Percentiles rank a stretch among this genome's conserved stretches.
Evolutionary conservation across 1,140 invertebrate genomes (phyloP).

Genomic region (Diprion similis): DNA sequence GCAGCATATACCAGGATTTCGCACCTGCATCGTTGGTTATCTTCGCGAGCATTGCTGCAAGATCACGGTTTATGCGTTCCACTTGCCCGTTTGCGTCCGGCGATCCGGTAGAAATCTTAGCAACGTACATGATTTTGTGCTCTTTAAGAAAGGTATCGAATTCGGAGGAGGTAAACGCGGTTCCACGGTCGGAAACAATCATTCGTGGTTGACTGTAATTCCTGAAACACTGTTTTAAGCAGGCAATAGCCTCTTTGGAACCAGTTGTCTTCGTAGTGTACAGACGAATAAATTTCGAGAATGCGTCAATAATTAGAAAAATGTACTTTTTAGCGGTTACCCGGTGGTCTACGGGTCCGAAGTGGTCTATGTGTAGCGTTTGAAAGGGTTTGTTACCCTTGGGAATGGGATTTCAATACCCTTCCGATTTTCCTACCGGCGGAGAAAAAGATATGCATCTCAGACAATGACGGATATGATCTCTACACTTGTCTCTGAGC

Average conservation of each 20-base stretch:
- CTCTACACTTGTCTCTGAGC: constrained; percentile 26
- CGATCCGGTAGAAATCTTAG: constrained; percentile 21
- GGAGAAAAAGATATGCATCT: constrained; percentile 31
- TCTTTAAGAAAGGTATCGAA: constrained; percentile 28
- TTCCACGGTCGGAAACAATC: constrained; percentile 30
- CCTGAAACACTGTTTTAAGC: constrained; percentile 19
- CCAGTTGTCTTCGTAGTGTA: constrained; percentile 25
- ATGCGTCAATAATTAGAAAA: constrained; percentile 38
- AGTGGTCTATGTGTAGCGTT: constrained; percentile 31
- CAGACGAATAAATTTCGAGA: constrained; percentile 35
- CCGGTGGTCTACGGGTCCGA: constrained; percentile 25
- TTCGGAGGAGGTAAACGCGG: constrained; percentile 27
- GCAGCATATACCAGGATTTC: constrained; percentile 29
- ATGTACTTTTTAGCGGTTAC: constrained; percentile 34
- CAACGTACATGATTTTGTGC: constrained; percentile 21
- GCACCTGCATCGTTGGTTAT: constrained; percentile 20
- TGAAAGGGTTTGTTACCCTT: constrained; percentile 27
- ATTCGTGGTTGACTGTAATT: constrained; percentile 25
- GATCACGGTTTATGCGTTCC: constrained; percentile 25
- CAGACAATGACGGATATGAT: constrained; percentile 30
- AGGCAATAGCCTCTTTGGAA: constrained; percentile 22
- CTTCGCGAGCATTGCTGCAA: constrained; percentile 34
- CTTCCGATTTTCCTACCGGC: constrained; percentile 24
- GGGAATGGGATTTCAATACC: constrained; percentile 27
- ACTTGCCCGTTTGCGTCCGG: constrained; percentile 25